A percentile compares a stretch with the other conserved stretches of the same genome.
phyloP scores from a whole-genome alignment of 1,140 invertebrate genomes.

The Rhynchophorus ferrugineus region DNA sequence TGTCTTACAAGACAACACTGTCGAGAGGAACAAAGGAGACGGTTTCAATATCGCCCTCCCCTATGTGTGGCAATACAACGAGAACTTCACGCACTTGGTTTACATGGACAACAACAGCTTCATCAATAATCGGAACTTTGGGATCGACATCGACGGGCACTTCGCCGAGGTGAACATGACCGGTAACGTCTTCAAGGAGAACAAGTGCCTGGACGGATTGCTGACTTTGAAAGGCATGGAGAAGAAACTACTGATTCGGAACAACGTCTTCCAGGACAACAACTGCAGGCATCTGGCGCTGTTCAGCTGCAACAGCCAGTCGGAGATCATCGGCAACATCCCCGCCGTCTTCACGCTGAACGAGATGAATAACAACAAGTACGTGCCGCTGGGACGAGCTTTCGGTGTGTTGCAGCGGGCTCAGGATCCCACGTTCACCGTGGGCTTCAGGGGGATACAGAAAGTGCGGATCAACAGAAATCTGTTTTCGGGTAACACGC shows the following conservation, averaged over 20 bases:
- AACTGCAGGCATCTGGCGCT: slow-evolving; percentile 79
- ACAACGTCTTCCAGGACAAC: slow-evolving; percentile 74
- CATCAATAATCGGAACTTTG: slow-evolving; percentile 77
- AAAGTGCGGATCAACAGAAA: slow-evolving; percentile 87
- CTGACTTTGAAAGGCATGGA: slow-evolving; percentile 92
- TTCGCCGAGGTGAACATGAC: slow-evolving; percentile 80
- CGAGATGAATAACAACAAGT: slow-evolving; percentile 67
- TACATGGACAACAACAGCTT: slow-evolving; percentile 82
- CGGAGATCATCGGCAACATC: slow-evolving; percentile 81
- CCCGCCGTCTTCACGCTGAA: slow-evolving; percentile 74
- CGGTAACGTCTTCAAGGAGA: slow-evolving; percentile 77
- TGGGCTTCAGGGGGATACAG: slow-evolving; percentile 91
- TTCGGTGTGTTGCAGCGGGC: slow-evolving; percentile 39
- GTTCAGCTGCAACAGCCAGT: slow-evolving; percentile 85
- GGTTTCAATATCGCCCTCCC: slow-evolving; percentile 81
- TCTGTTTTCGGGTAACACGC: slow-evolving; percentile 77
- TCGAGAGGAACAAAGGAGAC: slow-evolving; percentile 74
- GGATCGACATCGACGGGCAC: slow-evolving; percentile 81
- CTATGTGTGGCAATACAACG: slow-evolving; percentile 92
- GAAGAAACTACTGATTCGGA: slow-evolving; percentile 80
- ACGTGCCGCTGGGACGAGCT: slow-evolving; percentile 32
- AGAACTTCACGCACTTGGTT: slow-evolving; percentile 87
- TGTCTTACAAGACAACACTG: slow-evolving; percentile 77
- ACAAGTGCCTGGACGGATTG: slow-evolving; percentile 74
- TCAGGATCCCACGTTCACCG: slow-evolving; percentile 66